Evolutionary conservation across 2,797 vertebrate species (phyloP).

Genomic region (Eidolon dupreanum): DNA sequence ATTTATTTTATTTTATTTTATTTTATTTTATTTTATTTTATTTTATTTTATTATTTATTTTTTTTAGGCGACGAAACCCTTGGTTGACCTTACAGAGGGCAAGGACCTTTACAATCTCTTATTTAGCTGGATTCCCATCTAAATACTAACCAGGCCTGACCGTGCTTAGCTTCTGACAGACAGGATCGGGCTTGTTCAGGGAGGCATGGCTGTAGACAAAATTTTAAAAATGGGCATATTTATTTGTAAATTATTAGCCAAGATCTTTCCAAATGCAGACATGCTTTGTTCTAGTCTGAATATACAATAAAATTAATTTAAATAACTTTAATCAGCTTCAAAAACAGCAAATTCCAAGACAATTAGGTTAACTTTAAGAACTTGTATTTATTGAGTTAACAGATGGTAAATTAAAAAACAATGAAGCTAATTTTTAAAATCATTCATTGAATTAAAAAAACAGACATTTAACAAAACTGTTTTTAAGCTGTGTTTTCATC

Average conservation of each 20-base stretch:
- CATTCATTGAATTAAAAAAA: slow-evolving; percentile 77
- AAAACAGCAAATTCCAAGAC: slow-evolving; percentile 80
- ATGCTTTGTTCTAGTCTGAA: slow-evolving; percentile 71
- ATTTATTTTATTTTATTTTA: not conserved
- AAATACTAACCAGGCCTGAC: too few species aligned
- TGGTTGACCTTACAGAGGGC: too few species aligned
- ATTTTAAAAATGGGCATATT: slow-evolving; percentile 62
- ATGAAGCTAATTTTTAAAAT: slow-evolving; percentile 82
- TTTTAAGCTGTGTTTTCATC: slow-evolving; percentile 74
- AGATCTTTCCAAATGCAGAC: slow-evolving; percentile 67
- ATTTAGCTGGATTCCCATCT: too few species aligned
- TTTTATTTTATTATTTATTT: too few species aligned
- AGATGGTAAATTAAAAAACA: slow-evolving; percentile 84
- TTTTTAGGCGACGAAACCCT: too few species aligned
- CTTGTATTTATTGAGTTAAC: slow-evolving; percentile 80
- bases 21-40: too few species aligned
- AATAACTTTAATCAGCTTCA: slow-evolving; percentile 79
- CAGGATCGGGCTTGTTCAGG: too few species aligned
- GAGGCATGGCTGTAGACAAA: not conserved
- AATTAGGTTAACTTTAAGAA: slow-evolving; percentile 83
- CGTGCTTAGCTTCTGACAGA: too few species aligned
- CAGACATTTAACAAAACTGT: slow-evolving; percentile 76
- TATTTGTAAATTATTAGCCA: slow-evolving; percentile 77
- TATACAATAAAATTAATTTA: slow-evolving; percentile 75
- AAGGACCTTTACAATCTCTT: too few species aligned